phyloP scores from a whole-genome alignment of 2,113 vertebrate species.

The Proterorhinus semilunaris region DNA sequence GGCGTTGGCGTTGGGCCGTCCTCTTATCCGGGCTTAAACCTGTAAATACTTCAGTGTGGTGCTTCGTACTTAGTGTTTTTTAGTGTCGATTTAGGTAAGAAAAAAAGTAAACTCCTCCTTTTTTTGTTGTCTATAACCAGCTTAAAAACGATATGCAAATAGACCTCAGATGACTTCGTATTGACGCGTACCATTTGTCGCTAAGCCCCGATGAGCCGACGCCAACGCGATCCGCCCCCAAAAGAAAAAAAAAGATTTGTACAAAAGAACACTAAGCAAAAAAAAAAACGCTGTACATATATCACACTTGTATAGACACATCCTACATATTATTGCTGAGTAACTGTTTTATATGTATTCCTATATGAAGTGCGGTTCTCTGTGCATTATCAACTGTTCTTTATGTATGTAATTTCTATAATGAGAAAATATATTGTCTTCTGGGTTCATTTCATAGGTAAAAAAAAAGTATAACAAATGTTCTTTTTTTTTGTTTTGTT shows the following conservation, averaged over 20 bases:
- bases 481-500: slow-evolving; percentile 46
- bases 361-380: slow-evolving; percentile 72
- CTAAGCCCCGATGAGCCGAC: slow-evolving; percentile 68
- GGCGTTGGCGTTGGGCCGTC: slow-evolving; percentile 35
- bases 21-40: slow-evolving; percentile 63
- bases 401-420: slow-evolving; percentile 71
- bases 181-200: slow-evolving; percentile 7
- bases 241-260: slow-evolving; percentile 57
- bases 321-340: slow-evolving; percentile 66
- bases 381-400: slow-evolving; percentile 71
- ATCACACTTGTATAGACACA: slow-evolving; percentile 64
- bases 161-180: slow-evolving; percentile 57
- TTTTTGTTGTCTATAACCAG: slow-evolving; percentile 48
- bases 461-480: slow-evolving; percentile 48
- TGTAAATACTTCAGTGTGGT: slow-evolving; percentile 48
- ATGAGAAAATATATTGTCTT: slow-evolving; percentile 67
- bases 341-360: slow-evolving; percentile 74
- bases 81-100: slow-evolving; percentile 31
- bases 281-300: slow-evolving; percentile 65
- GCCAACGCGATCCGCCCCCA: slow-evolving; percentile 52
- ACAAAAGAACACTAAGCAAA: slow-evolving; percentile 66
- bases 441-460: slow-evolving; percentile 56
- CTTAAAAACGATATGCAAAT: slow-evolving; percentile 64
- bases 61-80: slow-evolving; percentile 36
- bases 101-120: slow-evolving; percentile 15